phyloP scores from a whole-genome alignment of 2,797 vertebrate genomes.

The Argya squamiceps region DNA sequence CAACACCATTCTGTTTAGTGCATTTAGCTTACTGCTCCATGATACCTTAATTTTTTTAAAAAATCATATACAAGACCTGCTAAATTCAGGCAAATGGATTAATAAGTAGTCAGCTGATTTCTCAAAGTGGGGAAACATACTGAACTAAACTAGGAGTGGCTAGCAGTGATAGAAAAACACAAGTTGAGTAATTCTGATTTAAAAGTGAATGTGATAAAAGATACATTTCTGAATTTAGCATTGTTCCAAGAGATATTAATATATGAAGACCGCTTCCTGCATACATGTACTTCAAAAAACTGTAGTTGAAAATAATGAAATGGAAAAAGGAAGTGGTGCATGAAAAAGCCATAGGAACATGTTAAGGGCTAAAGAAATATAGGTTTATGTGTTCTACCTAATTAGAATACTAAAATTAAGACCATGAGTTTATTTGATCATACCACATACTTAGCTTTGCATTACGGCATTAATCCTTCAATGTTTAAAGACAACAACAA shows the following conservation, averaged over 20 bases:
- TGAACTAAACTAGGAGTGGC: neutral
- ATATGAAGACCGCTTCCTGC: accelerated
- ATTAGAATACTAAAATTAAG: neutral
- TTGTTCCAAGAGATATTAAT: neutral
- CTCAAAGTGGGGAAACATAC: neutral
- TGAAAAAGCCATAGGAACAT: neutral
- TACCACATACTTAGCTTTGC: neutral
- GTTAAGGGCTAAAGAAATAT: neutral
- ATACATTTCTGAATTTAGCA: neutral
- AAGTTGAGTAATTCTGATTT: neutral
- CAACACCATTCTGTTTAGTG: neutral
- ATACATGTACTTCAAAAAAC: neutral
- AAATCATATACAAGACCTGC: neutral
- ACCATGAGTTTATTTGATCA: neutral
- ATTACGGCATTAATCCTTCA: neutral
- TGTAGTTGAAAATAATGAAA: neutral
- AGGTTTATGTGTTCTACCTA: neutral
- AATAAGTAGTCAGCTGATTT: neutral
- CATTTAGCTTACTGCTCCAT: neutral
- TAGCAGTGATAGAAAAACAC: neutral
- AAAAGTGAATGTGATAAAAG: neutral
- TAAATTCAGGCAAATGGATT: neutral
- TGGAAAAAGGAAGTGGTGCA: neutral
- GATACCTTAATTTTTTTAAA: neutral
- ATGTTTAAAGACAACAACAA: neutral